These are phyloP conservation scores for Hyppa rectilinea DNA, from an alignment of 2,888 invertebrate species.

Conservation along the genomic window DNA sequence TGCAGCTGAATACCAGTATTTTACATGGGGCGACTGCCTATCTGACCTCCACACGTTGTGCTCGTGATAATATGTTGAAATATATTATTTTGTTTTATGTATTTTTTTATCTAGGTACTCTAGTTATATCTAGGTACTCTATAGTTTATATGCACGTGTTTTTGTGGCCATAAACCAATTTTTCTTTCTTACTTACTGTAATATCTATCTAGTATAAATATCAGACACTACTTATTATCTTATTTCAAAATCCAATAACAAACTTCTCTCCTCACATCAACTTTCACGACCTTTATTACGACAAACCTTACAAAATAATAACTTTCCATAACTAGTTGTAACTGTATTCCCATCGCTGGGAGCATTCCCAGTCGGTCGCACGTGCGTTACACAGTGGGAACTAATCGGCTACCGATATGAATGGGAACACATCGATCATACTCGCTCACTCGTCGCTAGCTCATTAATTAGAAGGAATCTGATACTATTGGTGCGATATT, in stretches of 20 bases:
- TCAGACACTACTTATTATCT: not conserved
- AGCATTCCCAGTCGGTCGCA: not conserved
- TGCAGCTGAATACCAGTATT: too few species aligned
- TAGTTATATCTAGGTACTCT: too few species aligned
- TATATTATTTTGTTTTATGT: too few species aligned
- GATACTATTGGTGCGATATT: slow-evolving; percentile 5
- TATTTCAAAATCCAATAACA: not conserved
- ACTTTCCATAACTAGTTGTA: slow-evolving; percentile 21
- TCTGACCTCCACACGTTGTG: too few species aligned
- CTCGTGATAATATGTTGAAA: too few species aligned
- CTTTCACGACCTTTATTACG: not conserved
- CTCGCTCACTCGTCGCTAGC: slow-evolving; percentile 37
- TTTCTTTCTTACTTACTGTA: too few species aligned
- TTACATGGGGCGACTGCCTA: too few species aligned
- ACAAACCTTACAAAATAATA: slow-evolving; percentile 13
- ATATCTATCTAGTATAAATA: too few species aligned
- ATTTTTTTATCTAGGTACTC: too few species aligned
- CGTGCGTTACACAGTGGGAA: slow-evolving; percentile 28
- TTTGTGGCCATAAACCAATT: too few species aligned
- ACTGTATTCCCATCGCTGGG: slow-evolving; percentile 13
- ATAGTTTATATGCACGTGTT: too few species aligned
- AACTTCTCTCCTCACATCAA: not conserved
- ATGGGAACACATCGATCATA: slow-evolving; percentile 52
- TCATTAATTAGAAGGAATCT: slow-evolving; percentile 40
- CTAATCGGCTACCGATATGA: slow-evolving; percentile 11